Conservation (phyloP, 2,797 vertebrate species). For the Manis crassicaudata region DNA sequence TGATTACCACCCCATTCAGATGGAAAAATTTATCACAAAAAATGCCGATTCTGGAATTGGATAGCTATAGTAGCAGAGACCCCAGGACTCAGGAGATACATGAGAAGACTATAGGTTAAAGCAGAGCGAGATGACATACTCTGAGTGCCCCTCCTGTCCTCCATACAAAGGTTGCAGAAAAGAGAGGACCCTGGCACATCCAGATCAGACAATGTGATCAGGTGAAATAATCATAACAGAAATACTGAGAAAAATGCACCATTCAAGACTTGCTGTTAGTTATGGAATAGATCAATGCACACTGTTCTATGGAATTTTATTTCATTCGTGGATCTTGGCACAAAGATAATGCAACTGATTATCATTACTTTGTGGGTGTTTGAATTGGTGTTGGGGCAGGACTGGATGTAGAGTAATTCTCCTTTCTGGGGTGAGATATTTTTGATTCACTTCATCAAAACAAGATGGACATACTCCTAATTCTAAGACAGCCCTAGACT, state of each 20-base stretch:
- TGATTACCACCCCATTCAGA: background rate
- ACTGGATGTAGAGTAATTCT: background rate
- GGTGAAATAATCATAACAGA: background rate
- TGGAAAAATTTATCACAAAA: background rate
- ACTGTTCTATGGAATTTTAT: background rate
- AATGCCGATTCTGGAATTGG: background rate
- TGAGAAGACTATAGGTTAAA: background rate
- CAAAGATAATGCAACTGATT: background rate
- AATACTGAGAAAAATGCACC: background rate
- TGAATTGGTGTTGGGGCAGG: background rate
- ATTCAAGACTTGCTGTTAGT: background rate
- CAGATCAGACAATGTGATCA: background rate
- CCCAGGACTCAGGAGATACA: background rate
- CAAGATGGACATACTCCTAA: background rate
- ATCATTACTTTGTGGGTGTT: background rate
- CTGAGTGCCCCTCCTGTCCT: background rate
- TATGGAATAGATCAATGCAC: background rate
- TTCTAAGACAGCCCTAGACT: background rate
- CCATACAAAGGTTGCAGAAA: background rate
- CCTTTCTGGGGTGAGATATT: background rate
- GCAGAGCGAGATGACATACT: background rate
- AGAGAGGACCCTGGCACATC: background rate
- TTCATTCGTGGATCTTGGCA: background rate
- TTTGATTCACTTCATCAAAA: constrained; percentile 5
- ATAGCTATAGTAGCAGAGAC: background rate